Percentiles rank a stretch among this genome's conserved stretches.
Conservation (phyloP, 2,888 invertebrate species). For the Papilio protenor region DNA sequence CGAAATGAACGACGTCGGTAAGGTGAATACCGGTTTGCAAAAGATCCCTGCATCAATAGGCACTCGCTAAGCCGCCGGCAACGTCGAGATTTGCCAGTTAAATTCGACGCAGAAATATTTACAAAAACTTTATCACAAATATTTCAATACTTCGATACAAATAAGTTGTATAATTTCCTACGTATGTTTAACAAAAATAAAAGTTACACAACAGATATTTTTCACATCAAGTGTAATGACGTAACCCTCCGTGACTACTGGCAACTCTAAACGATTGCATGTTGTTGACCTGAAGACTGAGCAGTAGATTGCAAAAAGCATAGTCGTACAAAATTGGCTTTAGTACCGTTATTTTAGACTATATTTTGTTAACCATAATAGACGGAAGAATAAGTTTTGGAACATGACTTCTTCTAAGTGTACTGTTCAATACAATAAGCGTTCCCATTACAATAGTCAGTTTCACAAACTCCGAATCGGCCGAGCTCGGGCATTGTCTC, state of each 20-base stretch:
- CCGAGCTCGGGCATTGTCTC: slow-evolving; percentile 63
- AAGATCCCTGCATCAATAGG: slow-evolving; percentile 52
- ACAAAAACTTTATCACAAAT: neutral
- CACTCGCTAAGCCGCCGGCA: slow-evolving; percentile 49
- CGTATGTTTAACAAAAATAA: neutral
- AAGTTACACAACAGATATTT: slow-evolving; percentile 28
- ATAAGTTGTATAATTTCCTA: slow-evolving; percentile 9
- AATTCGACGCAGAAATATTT: neutral
- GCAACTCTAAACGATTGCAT: slow-evolving; percentile 37
- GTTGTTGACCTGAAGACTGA: slow-evolving; percentile 41
- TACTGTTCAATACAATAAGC: slow-evolving; percentile 44
- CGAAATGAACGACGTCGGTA: slow-evolving; percentile 35
- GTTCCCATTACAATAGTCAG: slow-evolving; percentile 45
- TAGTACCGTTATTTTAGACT: slow-evolving; percentile 24
- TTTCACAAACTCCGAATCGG: slow-evolving; percentile 56
- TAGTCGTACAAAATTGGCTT: slow-evolving; percentile 33
- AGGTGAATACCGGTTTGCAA: slow-evolving; percentile 70
- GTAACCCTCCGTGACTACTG: slow-evolving; percentile 38
- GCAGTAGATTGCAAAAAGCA: slow-evolving; percentile 37
- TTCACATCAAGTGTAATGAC: slow-evolving; percentile 25
- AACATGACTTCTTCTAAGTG: slow-evolving; percentile 48
- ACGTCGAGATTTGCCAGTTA: slow-evolving; percentile 24
- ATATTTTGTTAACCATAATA: slow-evolving; percentile 24
- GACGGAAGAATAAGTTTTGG: slow-evolving; percentile 31
- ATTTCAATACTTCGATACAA: slow-evolving; percentile 18